phyloP scores from a whole-genome alignment of 2,888 invertebrate species.

The Dinocampus coccinellae region DNA sequence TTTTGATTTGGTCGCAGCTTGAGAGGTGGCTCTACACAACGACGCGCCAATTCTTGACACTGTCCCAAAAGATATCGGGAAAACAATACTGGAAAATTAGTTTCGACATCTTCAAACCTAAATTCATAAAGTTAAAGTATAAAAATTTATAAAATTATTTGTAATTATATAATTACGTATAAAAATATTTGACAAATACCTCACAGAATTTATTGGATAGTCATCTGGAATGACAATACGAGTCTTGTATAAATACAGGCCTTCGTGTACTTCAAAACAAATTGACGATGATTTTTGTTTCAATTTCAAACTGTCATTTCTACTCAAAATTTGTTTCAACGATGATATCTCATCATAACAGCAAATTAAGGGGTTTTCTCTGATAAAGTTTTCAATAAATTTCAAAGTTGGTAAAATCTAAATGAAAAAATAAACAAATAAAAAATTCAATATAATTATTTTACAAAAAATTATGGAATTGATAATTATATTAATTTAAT shows the following conservation, averaged over 20 bases:
- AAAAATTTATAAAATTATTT: neutral
- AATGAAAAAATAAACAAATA: slow-evolving; percentile 38
- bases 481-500: neutral
- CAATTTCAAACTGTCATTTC: slow-evolving; percentile 75
- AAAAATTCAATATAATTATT: slow-evolving; percentile 3
- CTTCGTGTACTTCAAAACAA: slow-evolving; percentile 72
- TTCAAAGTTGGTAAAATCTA: slow-evolving; percentile 73
- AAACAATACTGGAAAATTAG: slow-evolving; percentile 77
- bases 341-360: slow-evolving; percentile 79
- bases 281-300: slow-evolving; percentile 78
- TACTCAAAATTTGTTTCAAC: slow-evolving; percentile 72
- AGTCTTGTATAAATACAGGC: slow-evolving; percentile 75
- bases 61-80: slow-evolving; percentile 76
- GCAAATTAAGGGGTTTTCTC: slow-evolving; percentile 79
- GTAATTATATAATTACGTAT: neutral
- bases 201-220: slow-evolving; percentile 74
- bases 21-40: slow-evolving; percentile 78
- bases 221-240: slow-evolving; percentile 75
- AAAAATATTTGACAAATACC: slow-evolving; percentile 63
- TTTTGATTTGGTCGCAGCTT: slow-evolving; percentile 72
- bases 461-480: neutral
- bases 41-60: slow-evolving; percentile 77
- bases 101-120: slow-evolving; percentile 74
- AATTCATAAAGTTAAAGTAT: slow-evolving; percentile 14
- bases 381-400: slow-evolving; percentile 76